These are phyloP conservation scores for Brachypalpus laphriformis DNA, from an alignment of 2,888 invertebrate genomes.

Conservation along the genomic window DNA sequence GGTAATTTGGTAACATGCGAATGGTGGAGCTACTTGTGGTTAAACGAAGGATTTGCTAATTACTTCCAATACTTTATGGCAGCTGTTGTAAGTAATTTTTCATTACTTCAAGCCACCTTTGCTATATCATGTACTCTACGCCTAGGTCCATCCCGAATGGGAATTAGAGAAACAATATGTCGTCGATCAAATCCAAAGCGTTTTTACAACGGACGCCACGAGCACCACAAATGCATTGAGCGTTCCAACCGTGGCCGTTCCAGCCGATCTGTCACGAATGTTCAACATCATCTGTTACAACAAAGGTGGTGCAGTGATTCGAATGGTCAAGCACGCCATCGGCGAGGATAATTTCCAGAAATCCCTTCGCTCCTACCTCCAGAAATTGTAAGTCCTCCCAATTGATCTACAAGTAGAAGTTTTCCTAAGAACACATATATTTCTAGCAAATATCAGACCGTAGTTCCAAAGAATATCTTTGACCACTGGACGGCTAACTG, in stretches of 20 bases:
- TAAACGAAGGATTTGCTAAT: slow-evolving; percentile 88
- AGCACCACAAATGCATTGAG: slow-evolving; percentile 85
- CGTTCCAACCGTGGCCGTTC: slow-evolving; percentile 84
- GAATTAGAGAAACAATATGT: slow-evolving; percentile 88
- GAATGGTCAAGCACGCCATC: slow-evolving; percentile 88
- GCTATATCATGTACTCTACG: no score
- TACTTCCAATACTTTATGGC: slow-evolving; percentile 89
- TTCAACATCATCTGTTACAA: slow-evolving; percentile 88
- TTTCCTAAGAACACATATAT: no score
- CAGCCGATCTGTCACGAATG: slow-evolving; percentile 85
- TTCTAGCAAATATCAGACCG: slow-evolving; percentile 78
- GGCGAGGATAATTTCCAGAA: slow-evolving; percentile 84
- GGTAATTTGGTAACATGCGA: slow-evolving; percentile 85
- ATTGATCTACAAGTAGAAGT: no score
- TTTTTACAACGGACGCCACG: slow-evolving; percentile 86
- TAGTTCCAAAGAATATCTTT: slow-evolving; percentile 84
- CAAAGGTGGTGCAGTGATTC: slow-evolving; percentile 87
- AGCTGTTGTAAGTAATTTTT: slow-evolving; percentile 75
- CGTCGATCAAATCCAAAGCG: slow-evolving; percentile 87
- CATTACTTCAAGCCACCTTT: no score
- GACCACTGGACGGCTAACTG: slow-evolving; percentile 81
- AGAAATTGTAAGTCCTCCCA: slow-evolving; percentile 76
- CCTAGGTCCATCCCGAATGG: slow-evolving; percentile 87
- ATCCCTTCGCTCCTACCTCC: slow-evolving; percentile 85
- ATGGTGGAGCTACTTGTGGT: slow-evolving; percentile 85